Percentiles rank a stretch among this genome's conserved stretches.
These are phyloP conservation scores for Ictalurus punctatus DNA, from an alignment of 2,113 vertebrate genomes.

Conservation along the genomic window DNA sequence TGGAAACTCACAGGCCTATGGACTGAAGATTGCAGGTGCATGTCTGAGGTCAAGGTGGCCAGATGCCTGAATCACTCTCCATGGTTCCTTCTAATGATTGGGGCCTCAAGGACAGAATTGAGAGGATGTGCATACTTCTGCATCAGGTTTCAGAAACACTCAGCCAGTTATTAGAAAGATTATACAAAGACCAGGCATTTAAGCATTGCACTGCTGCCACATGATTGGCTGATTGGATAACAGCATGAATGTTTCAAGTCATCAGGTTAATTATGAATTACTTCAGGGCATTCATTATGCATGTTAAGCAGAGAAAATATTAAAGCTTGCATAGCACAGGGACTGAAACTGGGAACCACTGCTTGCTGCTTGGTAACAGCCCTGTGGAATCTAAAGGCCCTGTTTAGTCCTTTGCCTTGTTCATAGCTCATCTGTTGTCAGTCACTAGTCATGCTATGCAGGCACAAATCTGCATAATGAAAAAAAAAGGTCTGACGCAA, in stretches of 20 bases:
- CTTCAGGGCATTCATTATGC: neutral
- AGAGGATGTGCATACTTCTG: conserved; percentile 14
- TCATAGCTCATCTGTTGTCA: conserved; percentile 32
- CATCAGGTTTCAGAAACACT: conserved; percentile 20
- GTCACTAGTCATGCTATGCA: conserved; percentile 28
- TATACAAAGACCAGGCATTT: neutral
- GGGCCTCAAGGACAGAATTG: conserved; percentile 24
- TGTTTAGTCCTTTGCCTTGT: conserved; percentile 6
- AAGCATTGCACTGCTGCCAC: neutral
- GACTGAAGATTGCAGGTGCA: conserved; percentile 35
- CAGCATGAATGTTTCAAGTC: neutral
- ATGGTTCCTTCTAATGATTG: neutral
- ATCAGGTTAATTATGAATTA: neutral
- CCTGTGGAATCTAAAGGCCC: conserved; percentile 25
- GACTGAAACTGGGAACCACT: neutral
- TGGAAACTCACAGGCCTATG: conserved; percentile 12
- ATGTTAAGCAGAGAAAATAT: neutral
- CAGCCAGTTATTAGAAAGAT: neutral
- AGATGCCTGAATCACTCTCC: neutral
- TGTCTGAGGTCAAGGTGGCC: conserved; percentile 38
- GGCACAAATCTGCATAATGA: conserved; percentile 29
- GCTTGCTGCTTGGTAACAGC: conserved; percentile 6
- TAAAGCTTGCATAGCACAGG: neutral
- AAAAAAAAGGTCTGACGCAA: conserved; percentile 45
- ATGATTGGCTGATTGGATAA: neutral